phyloP scores from a whole-genome alignment of 2,113 vertebrate genomes.

The Globicephala melas region DNA sequence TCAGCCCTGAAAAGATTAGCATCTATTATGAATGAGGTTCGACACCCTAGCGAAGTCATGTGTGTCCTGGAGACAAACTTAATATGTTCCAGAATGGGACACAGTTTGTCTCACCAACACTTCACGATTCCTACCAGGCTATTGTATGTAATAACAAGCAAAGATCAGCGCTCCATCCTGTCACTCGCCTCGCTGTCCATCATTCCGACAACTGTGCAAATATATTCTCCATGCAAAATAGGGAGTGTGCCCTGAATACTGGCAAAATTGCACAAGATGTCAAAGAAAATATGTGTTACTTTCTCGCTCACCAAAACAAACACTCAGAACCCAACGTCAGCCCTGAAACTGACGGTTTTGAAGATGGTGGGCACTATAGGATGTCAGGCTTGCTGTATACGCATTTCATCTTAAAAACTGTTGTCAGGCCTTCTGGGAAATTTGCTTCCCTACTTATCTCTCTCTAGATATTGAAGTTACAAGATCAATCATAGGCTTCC shows the following conservation, averaged over 20 bases:
- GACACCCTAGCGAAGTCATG: constrained; percentile 94
- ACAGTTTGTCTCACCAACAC: constrained; percentile 90
- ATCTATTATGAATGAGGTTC: constrained; percentile 98
- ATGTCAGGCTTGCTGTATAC: constrained; percentile 38
- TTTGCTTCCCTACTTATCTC: constrained; percentile 67
- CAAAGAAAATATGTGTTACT: constrained; percentile 80
- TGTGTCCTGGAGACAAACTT: constrained; percentile 98
- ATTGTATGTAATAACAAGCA: constrained; percentile 92
- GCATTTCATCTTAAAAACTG: constrained; percentile 75
- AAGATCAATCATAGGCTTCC: constrained; percentile 69
- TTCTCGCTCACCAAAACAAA: constrained; percentile 79
- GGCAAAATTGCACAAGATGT: constrained; percentile 81
- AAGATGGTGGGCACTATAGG: constrained; percentile 67
- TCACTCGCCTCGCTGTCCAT: constrained; percentile 88
- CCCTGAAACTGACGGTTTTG: constrained; percentile 65
- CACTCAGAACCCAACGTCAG: constrained; percentile 74
- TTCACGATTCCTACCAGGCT: constrained; percentile 89
- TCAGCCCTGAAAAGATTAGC: constrained; percentile 98
- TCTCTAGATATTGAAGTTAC: constrained; percentile 60
- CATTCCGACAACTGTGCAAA: constrained; percentile 94
- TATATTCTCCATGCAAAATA: constrained; percentile 91
- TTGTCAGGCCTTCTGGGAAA: constrained; percentile 69
- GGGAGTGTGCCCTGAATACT: constrained; percentile 82
- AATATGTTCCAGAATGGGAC: constrained; percentile 95
- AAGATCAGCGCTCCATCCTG: constrained; percentile 81